Evolutionary conservation across 2,113 vertebrate genomes (phyloP).

Genomic region (Cebidichthys violaceus): DNA sequence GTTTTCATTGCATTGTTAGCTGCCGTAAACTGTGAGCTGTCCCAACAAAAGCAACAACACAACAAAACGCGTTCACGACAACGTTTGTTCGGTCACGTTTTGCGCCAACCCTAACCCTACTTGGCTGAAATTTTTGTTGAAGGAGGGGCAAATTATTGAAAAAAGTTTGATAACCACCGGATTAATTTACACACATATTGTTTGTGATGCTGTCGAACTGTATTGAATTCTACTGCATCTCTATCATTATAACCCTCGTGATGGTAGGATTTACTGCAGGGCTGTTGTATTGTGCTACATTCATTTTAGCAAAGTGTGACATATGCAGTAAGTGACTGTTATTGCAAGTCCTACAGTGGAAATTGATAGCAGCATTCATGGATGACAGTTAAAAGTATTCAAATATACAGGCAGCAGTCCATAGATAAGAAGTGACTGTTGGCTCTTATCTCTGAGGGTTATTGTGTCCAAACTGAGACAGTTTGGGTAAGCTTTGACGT

Average conservation of each 20-base stretch:
- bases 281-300: neutral
- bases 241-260: neutral
- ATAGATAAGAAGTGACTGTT: conserved; percentile 20
- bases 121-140: no score
- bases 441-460: neutral
- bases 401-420: conserved; percentile 6
- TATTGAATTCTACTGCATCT: no score
- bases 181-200: neutral
- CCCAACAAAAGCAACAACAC: no score
- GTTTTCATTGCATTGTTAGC: no score
- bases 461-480: neutral
- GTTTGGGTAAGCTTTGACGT: neutral
- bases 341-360: neutral
- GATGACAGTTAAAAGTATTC: conserved; percentile 2
- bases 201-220: neutral
- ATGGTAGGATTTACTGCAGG: neutral
- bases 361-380: neutral
- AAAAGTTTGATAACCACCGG: no score
- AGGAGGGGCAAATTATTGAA: no score
- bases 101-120: no score
- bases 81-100: no score
- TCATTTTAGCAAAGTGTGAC: neutral
- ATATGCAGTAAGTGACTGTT: neutral
- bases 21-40: no score
- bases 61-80: no score